Conservation (phyloP, 2,113 vertebrate species). For the Ascaphus truei region DNA sequence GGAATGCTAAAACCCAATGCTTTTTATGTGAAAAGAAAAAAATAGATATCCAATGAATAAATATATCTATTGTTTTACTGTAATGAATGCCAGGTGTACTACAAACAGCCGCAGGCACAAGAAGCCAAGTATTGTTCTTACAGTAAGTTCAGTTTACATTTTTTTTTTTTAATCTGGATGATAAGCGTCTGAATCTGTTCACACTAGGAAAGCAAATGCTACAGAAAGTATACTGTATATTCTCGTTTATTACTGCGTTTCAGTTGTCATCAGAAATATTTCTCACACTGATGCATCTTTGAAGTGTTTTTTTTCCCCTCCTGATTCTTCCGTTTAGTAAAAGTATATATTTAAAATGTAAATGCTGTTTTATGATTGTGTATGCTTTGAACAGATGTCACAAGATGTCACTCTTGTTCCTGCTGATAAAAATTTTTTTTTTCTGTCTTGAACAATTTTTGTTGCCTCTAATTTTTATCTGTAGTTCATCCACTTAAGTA, state of each 20-base stretch:
- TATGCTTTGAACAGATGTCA: slow-evolving; percentile 23
- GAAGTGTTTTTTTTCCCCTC: no score
- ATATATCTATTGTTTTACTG: no score
- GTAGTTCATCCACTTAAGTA: slow-evolving; percentile 29
- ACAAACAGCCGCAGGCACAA: no score
- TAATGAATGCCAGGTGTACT: no score
- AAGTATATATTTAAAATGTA: not conserved
- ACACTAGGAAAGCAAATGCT: no score
- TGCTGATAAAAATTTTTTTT: not conserved
- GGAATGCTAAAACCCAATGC: no score
- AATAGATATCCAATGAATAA: no score
- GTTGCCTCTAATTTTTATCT: slow-evolving; percentile 6
- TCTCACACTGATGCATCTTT: not conserved
- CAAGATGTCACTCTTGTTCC: slow-evolving; percentile 32
- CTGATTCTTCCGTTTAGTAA: not conserved
- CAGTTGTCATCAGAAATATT: not conserved
- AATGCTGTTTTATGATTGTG: not conserved
- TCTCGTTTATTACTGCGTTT: not conserved
- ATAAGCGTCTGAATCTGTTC: no score
- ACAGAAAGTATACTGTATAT: not conserved
- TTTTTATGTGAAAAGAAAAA: no score
- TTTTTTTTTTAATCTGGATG: no score
- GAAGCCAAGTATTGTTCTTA: no score
- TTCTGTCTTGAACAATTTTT: not conserved
- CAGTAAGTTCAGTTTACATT: no score